Conservation (phyloP, 2,113 vertebrate species). For the Tachuris rubrigastra region DNA sequence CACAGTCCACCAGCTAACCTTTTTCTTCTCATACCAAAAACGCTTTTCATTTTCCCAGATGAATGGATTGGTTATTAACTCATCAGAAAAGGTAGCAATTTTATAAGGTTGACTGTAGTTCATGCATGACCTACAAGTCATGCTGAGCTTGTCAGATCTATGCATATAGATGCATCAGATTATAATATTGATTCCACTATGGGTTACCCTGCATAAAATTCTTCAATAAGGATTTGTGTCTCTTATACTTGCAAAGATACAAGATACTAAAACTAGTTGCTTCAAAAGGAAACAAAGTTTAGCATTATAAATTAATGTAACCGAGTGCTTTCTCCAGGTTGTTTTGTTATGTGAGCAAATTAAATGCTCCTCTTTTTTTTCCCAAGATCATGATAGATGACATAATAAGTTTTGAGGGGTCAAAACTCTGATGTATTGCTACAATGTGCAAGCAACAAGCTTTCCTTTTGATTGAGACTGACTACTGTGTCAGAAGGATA, state of each 20-base stretch:
- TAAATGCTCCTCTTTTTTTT: neutral
- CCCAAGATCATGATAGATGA: neutral
- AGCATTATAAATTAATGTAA: neutral
- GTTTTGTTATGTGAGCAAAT: neutral
- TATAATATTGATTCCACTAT: neutral
- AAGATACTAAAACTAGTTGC: neutral
- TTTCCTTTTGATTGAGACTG: neutral
- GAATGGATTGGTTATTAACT: neutral
- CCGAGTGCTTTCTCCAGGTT: fast-evolving
- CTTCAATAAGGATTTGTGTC: neutral
- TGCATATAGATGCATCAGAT: neutral
- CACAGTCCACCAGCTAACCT: neutral
- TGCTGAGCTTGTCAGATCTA: neutral
- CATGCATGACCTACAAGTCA: neutral
- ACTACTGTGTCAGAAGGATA: neutral
- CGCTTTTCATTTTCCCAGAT: neutral
- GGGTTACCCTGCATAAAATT: neutral
- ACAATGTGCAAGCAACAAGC: neutral
- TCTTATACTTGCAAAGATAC: neutral
- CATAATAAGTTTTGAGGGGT: neutral
- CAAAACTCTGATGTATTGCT: neutral
- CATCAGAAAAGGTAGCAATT: neutral
- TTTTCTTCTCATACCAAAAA: neutral
- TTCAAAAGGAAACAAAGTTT: neutral
- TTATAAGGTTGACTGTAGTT: neutral